Evolutionary conservation across 2,888 invertebrate species (phyloP).

Genomic region (Drosophila picticornis): DNA sequence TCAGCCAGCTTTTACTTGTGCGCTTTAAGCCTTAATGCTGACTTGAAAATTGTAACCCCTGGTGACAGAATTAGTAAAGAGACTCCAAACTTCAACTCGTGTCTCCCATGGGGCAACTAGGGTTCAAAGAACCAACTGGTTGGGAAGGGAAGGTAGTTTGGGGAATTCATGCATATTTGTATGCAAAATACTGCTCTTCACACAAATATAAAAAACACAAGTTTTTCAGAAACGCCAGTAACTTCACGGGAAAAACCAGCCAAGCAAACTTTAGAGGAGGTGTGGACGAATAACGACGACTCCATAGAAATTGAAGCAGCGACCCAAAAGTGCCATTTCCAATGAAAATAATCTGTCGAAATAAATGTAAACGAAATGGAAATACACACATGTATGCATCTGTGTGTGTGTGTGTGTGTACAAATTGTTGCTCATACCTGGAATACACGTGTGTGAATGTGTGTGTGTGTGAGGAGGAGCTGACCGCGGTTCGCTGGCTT

Average conservation of each 20-base stretch:
- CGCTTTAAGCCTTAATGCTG: not conserved
- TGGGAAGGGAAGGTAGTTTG: not conserved
- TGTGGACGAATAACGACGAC: conserved; percentile 9
- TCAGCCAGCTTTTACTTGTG: not conserved
- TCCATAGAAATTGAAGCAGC: conserved; percentile 33
- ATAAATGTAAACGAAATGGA: conserved; percentile 13
- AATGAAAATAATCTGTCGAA: conserved; percentile 47
- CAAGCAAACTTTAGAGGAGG: conserved; percentile 35
- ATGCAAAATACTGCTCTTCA: conserved; percentile 43
- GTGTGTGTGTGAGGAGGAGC: conserved; percentile 1
- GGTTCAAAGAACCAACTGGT: conserved; percentile 31
- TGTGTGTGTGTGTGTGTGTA: not conserved
- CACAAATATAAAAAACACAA: conserved; percentile 24
- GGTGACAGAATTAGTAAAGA: conserved; percentile 3
- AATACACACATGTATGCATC: not conserved
- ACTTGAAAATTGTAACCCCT: conserved; percentile 1
- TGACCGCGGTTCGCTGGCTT: conserved; percentile 52
- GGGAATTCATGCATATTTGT: conserved; percentile 36
- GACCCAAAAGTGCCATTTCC: conserved; percentile 51
- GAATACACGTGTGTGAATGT: not conserved
- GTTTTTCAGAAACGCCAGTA: conserved; percentile 29
- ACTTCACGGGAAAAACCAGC: conserved; percentile 39
- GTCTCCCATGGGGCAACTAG: conserved; percentile 15
- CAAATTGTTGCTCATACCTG: conserved; percentile 16
- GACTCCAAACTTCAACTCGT: conserved; percentile 1